A percentile compares a stretch with the other conserved stretches of the same genome.
Conservation (phyloP, 2,888 invertebrate species). For the Octodonta nipae region DNA sequence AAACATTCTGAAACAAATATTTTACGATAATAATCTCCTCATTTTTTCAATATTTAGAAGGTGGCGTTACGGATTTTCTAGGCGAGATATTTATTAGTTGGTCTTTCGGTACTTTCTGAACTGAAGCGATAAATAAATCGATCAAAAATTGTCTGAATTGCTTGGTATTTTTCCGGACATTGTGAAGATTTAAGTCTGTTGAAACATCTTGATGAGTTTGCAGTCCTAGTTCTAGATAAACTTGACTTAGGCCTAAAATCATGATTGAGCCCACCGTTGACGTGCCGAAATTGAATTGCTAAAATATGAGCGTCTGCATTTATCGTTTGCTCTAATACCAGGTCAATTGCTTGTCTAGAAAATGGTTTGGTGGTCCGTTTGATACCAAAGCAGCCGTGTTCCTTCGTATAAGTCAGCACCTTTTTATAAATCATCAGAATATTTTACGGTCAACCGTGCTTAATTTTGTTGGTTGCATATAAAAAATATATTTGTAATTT, state of each 20-base stretch:
- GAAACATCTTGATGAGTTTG: conserved; percentile 17
- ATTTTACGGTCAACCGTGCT: too few relatives aligned
- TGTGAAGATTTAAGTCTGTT: conserved; percentile 13
- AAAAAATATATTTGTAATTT: background rate
- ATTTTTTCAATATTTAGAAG: conserved; percentile 17
- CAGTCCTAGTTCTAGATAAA: conserved; percentile 15
- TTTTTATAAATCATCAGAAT: too few relatives aligned
- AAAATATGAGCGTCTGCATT: conserved; percentile 10
- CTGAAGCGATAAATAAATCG: conserved; percentile 14
- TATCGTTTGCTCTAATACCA: conserved; percentile 9
- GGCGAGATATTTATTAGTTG: conserved; percentile 19
- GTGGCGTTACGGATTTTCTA: conserved; percentile 15
- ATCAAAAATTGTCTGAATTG: conserved; percentile 12
- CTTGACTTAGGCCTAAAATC: too few relatives aligned
- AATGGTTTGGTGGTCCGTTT: conserved; percentile 10
- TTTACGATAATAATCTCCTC: conserved; percentile 14
- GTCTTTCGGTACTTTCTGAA: conserved; percentile 10
- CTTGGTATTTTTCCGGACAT: conserved; percentile 12
- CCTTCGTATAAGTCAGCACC: background rate
- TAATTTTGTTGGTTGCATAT: too few relatives aligned
- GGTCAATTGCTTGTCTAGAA: conserved; percentile 8
- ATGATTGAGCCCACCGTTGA: conserved; percentile 23
- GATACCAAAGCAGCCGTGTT: conserved; percentile 3
- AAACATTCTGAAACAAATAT: conserved; percentile 19
- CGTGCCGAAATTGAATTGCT: conserved; percentile 16